A percentile compares a stretch with the other conserved stretches of the same genome.
phyloP scores from a whole-genome alignment of 2,113 vertebrate genomes.

The Polypterus bichir region DNA sequence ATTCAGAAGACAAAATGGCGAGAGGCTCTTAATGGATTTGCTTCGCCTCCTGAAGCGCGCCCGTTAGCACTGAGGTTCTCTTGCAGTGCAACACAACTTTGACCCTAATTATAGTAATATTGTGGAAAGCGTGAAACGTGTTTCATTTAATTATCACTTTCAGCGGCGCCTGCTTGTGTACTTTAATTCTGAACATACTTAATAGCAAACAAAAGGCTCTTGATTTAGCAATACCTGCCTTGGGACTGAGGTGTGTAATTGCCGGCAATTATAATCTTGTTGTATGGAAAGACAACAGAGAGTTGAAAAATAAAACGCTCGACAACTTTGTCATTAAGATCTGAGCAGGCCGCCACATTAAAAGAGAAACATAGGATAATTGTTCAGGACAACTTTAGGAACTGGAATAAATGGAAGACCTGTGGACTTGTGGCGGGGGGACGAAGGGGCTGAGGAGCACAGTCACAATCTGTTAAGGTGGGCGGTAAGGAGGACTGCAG shows the following conservation, averaged over 20 bases:
- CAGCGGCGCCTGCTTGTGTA: slow-evolving; percentile 5
- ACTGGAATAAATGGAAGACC: no score
- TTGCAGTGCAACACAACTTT: slow-evolving; percentile 11
- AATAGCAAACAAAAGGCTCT: slow-evolving; percentile 9
- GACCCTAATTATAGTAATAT: not conserved
- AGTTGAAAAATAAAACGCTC: not conserved
- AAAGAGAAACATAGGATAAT: no score
- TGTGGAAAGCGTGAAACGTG: slow-evolving; percentile 2
- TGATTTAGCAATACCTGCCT: slow-evolving; percentile 3
- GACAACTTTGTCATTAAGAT: no score
- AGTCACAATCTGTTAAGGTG: no score
- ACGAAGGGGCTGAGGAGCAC: no score
- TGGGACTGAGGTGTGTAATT: slow-evolving; percentile 10
- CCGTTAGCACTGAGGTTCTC: not conserved
- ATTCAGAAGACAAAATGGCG: no score
- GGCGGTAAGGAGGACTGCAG: no score
- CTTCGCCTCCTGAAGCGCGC: no score
- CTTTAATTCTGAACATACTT: slow-evolving; percentile 10
- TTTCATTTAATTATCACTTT: slow-evolving; percentile 2
- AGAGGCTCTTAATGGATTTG: no score
- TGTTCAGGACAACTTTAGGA: no score
- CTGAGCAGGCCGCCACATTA: no score
- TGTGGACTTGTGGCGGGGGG: no score
- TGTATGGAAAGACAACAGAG: slow-evolving; percentile 7
- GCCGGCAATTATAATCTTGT: slow-evolving; percentile 8